Percentiles rank a stretch among this genome's conserved stretches.
phyloP scores from a whole-genome alignment of 1,140 invertebrate genomes.

The Cryptotermes secundus region DNA sequence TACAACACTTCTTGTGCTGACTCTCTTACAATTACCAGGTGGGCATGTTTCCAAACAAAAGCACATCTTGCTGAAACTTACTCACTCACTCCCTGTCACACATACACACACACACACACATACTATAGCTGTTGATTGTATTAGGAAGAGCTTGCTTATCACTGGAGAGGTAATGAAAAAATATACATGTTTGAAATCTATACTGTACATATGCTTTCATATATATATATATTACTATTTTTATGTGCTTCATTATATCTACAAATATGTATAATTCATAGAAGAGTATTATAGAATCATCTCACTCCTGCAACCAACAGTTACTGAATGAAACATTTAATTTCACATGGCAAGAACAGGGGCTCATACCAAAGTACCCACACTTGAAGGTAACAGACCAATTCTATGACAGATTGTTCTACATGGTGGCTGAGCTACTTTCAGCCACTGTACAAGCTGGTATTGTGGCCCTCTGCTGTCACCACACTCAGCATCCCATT shows the following conservation, averaged over 20 bases:
- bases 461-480: neutral
- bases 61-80: neutral
- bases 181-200: conserved; percentile 35
- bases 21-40: neutral
- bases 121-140: conserved; percentile 22
- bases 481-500: neutral
- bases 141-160: conserved; percentile 34
- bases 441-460: neutral
- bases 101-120: neutral
- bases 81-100: neutral
- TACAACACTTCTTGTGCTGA: neutral
- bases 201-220: conserved; percentile 32
- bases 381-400: neutral
- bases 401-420: neutral
- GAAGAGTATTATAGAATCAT: neutral
- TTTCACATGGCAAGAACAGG: neutral
- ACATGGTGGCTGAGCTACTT: neutral
- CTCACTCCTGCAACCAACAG: neutral
- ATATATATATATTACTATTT: conserved; percentile 31
- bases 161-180: conserved; percentile 34
- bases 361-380: neutral
- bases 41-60: neutral
- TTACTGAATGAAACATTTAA: neutral
- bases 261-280: conserved; percentile 33
- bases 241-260: conserved; percentile 28